Evolutionary conservation across 2,888 invertebrate genomes (phyloP).

Genomic region (Ariolimax columbianus): DNA sequence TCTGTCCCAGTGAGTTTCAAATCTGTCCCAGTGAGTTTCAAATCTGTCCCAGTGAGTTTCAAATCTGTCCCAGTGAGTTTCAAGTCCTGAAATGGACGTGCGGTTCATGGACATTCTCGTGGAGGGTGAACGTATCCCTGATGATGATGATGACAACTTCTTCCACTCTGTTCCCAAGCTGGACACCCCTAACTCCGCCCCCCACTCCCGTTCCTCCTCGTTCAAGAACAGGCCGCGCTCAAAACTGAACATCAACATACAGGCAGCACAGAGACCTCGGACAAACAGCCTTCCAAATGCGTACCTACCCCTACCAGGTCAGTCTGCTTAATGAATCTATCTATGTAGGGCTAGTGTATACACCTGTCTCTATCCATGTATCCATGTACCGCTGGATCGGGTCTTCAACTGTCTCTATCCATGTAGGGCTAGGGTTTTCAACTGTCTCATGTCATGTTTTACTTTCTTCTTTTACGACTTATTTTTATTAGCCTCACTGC

Average conservation of each 20-base stretch:
- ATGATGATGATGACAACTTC: conserved; percentile 46
- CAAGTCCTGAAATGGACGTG: conserved; percentile 34
- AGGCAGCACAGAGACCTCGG: conserved; percentile 55
- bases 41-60: too few species aligned
- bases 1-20: too few species aligned
- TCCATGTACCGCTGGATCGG: too few species aligned
- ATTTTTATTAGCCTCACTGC: too few species aligned
- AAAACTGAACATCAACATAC: conserved; percentile 52
- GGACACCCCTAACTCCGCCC: conserved; percentile 49
- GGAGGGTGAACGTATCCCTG: conserved; percentile 51
- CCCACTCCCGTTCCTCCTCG: conserved; percentile 54
- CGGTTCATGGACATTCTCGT: conserved; percentile 54
- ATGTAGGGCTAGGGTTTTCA: too few species aligned
- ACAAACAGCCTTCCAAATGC: conserved; percentile 59
- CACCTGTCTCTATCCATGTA: too few species aligned
- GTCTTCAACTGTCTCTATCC: too few species aligned
- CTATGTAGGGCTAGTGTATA: too few species aligned
- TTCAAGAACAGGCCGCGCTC: conserved; percentile 57
- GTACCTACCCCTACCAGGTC: conserved; percentile 52
- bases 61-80: conserved; percentile 2
- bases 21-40: too few species aligned
- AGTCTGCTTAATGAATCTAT: too few species aligned
- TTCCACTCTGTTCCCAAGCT: conserved; percentile 42
- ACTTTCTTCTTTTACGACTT: too few species aligned
- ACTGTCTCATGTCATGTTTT: too few species aligned